These are phyloP conservation scores for Penaeus chinensis DNA, from an alignment of 1,140 invertebrate genomes.

Conservation along the genomic window DNA sequence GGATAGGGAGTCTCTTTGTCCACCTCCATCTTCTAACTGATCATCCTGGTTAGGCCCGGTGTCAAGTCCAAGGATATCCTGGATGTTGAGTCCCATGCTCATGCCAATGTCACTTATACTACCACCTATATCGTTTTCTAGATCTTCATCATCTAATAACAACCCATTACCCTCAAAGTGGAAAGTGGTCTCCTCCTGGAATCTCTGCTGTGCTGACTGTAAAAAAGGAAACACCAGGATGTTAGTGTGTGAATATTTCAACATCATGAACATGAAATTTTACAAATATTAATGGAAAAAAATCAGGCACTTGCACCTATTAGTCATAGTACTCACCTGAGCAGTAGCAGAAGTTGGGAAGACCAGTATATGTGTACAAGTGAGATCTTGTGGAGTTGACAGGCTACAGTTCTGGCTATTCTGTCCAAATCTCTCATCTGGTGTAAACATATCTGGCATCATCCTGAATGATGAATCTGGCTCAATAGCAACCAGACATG, in stretches of 20 bases:
- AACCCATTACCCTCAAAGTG: constrained; percentile 36
- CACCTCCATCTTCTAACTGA: constrained; percentile 57
- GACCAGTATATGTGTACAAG: constrained; percentile 97
- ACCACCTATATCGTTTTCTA: constrained; percentile 57
- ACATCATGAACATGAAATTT: background rate
- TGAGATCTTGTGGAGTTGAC: constrained; percentile 92
- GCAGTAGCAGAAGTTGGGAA: constrained; percentile 98
- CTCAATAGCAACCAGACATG: constrained; percentile 96
- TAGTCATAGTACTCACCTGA: constrained; percentile 67
- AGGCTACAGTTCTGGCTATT: constrained; percentile 83
- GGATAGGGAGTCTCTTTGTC: constrained; percentile 67
- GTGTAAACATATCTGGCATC: constrained; percentile 94
- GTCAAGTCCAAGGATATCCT: constrained; percentile 58
- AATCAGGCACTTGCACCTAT: background rate
- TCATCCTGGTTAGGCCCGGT: constrained; percentile 59
- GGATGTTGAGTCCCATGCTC: constrained; percentile 57
- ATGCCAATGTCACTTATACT: constrained; percentile 54
- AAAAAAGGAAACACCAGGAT: constrained; percentile 1
- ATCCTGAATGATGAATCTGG: constrained; percentile 92
- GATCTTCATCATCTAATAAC: constrained; percentile 49
- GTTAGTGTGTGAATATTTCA: background rate
- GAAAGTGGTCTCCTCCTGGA: constrained; percentile 58
- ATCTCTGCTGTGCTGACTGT: constrained; percentile 64
- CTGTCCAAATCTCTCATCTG: constrained; percentile 90
- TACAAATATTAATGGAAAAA: background rate